These are phyloP conservation scores for Gallinago paraguaiae DNA, from an alignment of 2,113 vertebrate genomes.

Conservation along the genomic window DNA sequence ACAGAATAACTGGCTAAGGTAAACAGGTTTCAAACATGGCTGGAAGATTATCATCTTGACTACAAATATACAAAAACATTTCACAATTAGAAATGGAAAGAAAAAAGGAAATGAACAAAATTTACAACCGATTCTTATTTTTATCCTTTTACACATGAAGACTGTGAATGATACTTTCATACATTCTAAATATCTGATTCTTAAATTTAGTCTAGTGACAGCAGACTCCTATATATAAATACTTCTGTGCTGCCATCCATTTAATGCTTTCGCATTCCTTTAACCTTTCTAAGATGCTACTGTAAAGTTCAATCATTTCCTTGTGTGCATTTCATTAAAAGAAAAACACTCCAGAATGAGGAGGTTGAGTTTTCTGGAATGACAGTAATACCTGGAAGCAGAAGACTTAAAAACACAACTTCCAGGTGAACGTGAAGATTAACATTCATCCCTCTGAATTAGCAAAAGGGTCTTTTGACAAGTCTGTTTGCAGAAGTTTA, in stretches of 20 bases:
- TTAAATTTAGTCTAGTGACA: background rate
- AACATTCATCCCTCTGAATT: background rate
- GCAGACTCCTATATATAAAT: background rate
- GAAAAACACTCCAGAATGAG: background rate
- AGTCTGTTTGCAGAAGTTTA: background rate
- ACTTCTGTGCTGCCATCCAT: background rate
- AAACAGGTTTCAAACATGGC: background rate
- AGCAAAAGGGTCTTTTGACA: background rate
- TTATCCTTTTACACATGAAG: background rate
- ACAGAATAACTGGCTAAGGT: background rate
- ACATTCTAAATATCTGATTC: background rate
- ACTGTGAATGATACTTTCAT: background rate
- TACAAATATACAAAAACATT: background rate
- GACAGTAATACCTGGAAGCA: background rate
- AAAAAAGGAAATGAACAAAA: background rate
- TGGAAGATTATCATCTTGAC: background rate
- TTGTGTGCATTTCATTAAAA: background rate
- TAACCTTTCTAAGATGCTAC: slow-evolving; percentile 8
- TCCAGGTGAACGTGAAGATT: background rate
- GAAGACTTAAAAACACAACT: background rate
- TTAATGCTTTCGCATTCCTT: background rate
- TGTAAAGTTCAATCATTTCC: slow-evolving; percentile 30
- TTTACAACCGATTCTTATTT: background rate
- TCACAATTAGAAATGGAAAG: background rate
- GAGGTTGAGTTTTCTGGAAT: background rate